Conservation (phyloP, 2,888 invertebrate species). For the Leptura quadrifasciata region DNA sequence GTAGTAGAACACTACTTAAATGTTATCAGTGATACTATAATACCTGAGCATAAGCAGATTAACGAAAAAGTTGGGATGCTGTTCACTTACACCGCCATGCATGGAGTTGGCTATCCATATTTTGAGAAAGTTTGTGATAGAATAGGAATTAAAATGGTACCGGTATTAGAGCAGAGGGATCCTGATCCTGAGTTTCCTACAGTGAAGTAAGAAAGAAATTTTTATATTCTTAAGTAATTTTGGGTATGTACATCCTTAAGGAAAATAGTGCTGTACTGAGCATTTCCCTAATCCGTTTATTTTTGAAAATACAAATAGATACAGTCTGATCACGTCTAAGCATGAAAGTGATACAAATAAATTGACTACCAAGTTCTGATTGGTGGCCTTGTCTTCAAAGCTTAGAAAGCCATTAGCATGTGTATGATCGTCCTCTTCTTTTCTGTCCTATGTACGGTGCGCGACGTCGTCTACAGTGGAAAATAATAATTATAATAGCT, state of each 20-base stretch:
- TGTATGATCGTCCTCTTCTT: no score
- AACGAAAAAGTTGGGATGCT: slow-evolving; percentile 76
- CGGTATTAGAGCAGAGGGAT: slow-evolving; percentile 85
- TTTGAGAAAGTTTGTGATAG: slow-evolving; percentile 84
- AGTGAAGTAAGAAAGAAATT: slow-evolving; percentile 77
- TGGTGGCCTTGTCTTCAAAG: no score
- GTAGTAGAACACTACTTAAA: slow-evolving; percentile 82
- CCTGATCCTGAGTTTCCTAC: slow-evolving; percentile 98
- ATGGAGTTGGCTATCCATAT: slow-evolving; percentile 94
- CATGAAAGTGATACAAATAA: no score
- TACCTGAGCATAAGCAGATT: slow-evolving; percentile 75
- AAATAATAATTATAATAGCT: no score
- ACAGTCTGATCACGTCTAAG: not conserved
- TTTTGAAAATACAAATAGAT: not conserved
- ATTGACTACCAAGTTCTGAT: no score
- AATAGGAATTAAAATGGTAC: slow-evolving; percentile 83
- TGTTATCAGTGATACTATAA: slow-evolving; percentile 76
- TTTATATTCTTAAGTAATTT: slow-evolving; percentile 4
- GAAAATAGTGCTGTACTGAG: no score
- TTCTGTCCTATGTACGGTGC: no score
- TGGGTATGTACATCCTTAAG: not conserved
- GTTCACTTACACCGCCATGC: slow-evolving; percentile 97
- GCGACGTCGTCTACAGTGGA: no score
- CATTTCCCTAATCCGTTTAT: no score
- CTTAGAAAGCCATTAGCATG: no score